phyloP scores from a whole-genome alignment of 92 coral and sea anemone genomes.

The Micromussa lordhowensis region DNA sequence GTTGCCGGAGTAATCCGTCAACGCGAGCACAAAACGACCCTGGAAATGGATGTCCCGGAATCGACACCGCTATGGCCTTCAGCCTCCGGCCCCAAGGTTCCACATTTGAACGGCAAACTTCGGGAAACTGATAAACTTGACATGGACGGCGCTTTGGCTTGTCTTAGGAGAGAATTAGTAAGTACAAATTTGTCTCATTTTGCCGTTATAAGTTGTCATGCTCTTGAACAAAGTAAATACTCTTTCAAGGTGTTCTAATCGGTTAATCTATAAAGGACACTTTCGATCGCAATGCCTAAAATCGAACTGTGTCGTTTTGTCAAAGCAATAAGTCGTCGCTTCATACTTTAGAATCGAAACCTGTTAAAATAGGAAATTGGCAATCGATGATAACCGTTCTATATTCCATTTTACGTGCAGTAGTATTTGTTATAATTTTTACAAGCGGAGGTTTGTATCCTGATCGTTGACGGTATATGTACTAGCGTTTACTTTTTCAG shows the following conservation, averaged over 20 bases:
- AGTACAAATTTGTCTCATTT: conserved; percentile 36
- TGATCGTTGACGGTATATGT: too few species aligned
- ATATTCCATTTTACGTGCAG: neutral
- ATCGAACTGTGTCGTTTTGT: conserved; percentile 1
- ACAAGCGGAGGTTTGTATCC: neutral
- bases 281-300: neutral
- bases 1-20: neutral
- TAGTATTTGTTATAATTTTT: neutral
- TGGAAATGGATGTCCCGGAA: conserved; percentile 25
- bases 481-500: neutral
- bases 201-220: neutral
- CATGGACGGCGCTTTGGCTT: conserved; percentile 69
- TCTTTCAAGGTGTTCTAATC: neutral
- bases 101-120: conserved; percentile 42
- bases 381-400: neutral
- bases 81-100: conserved; percentile 55
- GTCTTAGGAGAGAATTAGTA: conserved; percentile 72
- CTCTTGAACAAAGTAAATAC: conserved; percentile 26
- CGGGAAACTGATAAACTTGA: conserved; percentile 44
- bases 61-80: conserved; percentile 60
- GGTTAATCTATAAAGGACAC: neutral
- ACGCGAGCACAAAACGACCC: neutral
- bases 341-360: neutral
- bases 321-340: neutral
- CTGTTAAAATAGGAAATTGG: neutral